These are phyloP conservation scores for Phyllotis vaccarum DNA, from an alignment of 2,797 vertebrate species.

Conservation along the genomic window DNA sequence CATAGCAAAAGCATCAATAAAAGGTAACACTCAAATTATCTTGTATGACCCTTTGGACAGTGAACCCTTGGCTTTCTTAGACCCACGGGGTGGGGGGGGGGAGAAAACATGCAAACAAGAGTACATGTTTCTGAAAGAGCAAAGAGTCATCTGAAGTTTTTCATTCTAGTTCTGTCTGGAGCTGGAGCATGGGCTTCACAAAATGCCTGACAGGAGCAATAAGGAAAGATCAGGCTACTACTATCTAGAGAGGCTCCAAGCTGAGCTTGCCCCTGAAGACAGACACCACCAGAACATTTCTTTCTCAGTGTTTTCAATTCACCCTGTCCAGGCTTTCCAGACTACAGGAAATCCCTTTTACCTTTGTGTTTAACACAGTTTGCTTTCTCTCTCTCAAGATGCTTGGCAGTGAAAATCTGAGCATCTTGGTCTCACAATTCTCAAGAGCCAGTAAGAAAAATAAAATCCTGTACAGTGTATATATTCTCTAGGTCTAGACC, in stretches of 20 bases:
- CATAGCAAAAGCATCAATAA: neutral
- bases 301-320: neutral
- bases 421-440: neutral
- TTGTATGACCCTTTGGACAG: neutral
- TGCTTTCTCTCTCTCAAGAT: constrained; percentile 10
- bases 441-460: neutral
- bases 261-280: neutral
- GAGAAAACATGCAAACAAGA: neutral
- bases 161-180: neutral
- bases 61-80: neutral
- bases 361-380: neutral
- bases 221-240: neutral
- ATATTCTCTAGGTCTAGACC: neutral
- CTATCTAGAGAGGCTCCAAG: neutral
- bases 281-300: neutral
- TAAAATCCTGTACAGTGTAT: neutral
- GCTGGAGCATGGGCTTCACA: neutral
- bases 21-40: neutral
- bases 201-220: neutral
- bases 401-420: neutral
- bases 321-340: neutral
- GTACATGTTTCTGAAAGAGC: neutral
- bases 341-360: neutral
- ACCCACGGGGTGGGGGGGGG: neutral
- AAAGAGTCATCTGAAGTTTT: neutral